Evolutionary conservation across 2,797 vertebrate genomes (phyloP).

Genomic region (Schizopygopsis pylzovi): DNA sequence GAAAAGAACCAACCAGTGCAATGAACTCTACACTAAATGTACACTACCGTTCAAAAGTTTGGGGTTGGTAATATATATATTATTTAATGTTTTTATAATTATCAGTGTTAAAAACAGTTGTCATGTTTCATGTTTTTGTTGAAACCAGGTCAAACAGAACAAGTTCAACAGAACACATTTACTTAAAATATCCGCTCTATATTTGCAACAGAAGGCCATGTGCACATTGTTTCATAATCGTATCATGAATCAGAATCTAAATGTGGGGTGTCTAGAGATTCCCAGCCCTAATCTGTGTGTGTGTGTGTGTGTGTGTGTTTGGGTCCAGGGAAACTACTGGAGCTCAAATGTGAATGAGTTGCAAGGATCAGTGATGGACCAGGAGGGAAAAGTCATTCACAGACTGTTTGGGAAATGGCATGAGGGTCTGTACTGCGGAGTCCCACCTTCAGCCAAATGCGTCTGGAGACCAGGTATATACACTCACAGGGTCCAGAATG

Average conservation of each 20-base stretch:
- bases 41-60: no score
- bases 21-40: no score
- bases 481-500: not conserved
- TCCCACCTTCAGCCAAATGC: constrained; percentile 96
- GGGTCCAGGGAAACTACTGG: constrained; percentile 93
- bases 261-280: not conserved
- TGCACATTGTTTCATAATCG: not conserved
- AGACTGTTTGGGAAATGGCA: constrained; percentile 99
- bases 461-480: constrained; percentile 95
- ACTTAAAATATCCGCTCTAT: no score
- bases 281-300: not conserved
- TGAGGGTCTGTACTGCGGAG: constrained; percentile 93
- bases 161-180: no score
- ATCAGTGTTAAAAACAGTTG: no score
- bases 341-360: constrained; percentile 97
- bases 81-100: no score
- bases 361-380: constrained; percentile 96
- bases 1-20: no score
- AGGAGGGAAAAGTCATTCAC: constrained; percentile 95
- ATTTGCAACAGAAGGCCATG: not conserved
- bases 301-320: not conserved
- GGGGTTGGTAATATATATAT: no score
- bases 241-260: not conserved
- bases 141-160: no score
- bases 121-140: no score